Evolutionary conservation across 2,797 vertebrate species (phyloP).

Genomic region (Anabacerthia variegaticeps): DNA sequence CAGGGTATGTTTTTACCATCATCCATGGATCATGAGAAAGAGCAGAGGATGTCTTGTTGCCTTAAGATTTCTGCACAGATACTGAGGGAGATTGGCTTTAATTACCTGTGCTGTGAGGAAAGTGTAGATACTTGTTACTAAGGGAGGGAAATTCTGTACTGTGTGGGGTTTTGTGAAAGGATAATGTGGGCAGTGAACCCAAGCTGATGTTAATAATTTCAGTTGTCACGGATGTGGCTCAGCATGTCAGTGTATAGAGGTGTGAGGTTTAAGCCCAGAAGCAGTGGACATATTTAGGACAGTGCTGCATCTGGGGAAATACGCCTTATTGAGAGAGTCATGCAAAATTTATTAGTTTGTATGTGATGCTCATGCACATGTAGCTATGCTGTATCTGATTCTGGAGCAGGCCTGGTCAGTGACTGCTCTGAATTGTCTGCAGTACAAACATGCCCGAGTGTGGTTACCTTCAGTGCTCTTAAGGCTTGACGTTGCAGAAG

Average conservation of each 20-base stretch:
- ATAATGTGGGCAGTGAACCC: neutral
- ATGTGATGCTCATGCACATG: neutral
- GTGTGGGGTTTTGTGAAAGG: neutral
- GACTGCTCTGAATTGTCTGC: neutral
- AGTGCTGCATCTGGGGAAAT: neutral
- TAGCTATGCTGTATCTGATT: neutral
- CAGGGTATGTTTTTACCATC: neutral
- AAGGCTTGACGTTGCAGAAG: neutral
- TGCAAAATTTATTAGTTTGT: neutral
- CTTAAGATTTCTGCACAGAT: neutral
- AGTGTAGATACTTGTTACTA: neutral
- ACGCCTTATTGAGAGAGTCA: neutral
- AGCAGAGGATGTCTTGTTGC: neutral
- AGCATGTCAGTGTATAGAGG: fast-evolving
- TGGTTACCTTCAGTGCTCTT: neutral
- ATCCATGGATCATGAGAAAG: neutral
- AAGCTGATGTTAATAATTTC: neutral
- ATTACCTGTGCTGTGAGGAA: neutral
- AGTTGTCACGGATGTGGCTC: neutral
- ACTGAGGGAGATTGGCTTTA: neutral
- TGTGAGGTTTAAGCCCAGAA: neutral
- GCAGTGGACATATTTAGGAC: neutral
- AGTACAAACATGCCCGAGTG: neutral
- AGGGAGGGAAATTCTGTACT: neutral
- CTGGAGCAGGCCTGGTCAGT: neutral